Base-by-base conservation (phyloP, 2,797 vertebrate genomes). In the Fistularia commersonii region DNA sequence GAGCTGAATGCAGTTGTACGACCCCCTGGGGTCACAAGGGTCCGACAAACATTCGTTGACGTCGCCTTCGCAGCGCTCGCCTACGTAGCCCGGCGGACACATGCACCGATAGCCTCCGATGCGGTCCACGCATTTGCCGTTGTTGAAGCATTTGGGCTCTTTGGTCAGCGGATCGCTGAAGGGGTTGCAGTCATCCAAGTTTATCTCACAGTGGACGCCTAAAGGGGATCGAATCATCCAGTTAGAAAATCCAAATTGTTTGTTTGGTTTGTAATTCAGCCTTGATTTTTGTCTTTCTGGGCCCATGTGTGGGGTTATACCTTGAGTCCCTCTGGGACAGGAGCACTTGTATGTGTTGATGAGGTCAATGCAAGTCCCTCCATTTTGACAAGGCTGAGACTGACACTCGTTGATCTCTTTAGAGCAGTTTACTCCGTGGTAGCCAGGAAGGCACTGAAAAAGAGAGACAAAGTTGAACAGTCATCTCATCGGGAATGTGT, bases 161-260 rank as follows among this genome's bases (percentile, higher is more conserved):
- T 91, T 87, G 52, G 91, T 93, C 58, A 90, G 41, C 0, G 93
- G 91, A 74, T 98, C 95, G 0, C 81, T 86, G 61, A 86, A 87
- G 0, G 94, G 95, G 63, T 72, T 93, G 89, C 97, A 99, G 88
- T 99, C 96, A 1, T 99, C 97, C 50, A 98, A 72, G 55, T 99
- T 96, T 74, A 98, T 95, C 86, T 99, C 97, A 43, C 97, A 99
- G 89, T 98, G 96, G 46, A 98, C 93, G 11, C 97, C 97, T 99
- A 52, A 0, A 4, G 43, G 0, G 15, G 23, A 35, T 6, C 53
- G 9, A 51, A 31, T 14, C 0, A 1, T 43, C 14, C 7, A 6
- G 6, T 77, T 37, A 65, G 33, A 41, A 7, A 84, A 82, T 89
- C 47, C 87, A 77, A 0, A 87, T 84, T 91, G 88, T 0, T 81